Base-by-base conservation (phyloP, 2,113 vertebrate genomes). In the Pterocles gutturalis region DNA sequence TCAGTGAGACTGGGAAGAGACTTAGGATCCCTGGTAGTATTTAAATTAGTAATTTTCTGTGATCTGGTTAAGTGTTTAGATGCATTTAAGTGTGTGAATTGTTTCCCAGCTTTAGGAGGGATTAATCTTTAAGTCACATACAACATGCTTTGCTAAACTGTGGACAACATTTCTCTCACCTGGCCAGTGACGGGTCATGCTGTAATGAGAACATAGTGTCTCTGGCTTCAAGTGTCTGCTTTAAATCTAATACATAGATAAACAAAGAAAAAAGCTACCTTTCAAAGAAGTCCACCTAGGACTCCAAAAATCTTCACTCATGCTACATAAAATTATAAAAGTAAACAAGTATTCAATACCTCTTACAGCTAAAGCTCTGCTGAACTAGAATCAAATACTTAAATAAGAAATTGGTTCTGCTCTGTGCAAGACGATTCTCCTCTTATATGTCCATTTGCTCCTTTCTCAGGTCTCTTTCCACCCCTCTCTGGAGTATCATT, bases 31-130 rank as follows among this genome's bases (percentile, higher is more conserved):
- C 43, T 67, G 12, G 22, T n/a, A 71, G n/a, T 78, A 81, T 49
- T 87, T 92, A 76, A 95, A 38, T 46, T 29, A 71, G 20, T 38
- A 41, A 49, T 78, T 84, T 91, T 75, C 46, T 65, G 25, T 64
- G 51, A 77, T 89, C 57, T 82, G 43, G 54, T 75, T 83, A 70
- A 77, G 38, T 28, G 18, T 72, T 83, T 26, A 70, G 58, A 46
- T 60, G 38, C 18, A 58, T 91, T 83, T 45, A 72, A 77, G 82
- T 45, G 22, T 43, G 12, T 55, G 80, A 89, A 66, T 54, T 83
- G 15, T 81, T 58, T 90, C n/a, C 24, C 4, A 2, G 8, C n/a
- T 86, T 78, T 65, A 57, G 48, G 60, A 54, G 9, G 31, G n/a
- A 26, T 8, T 45, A 54, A 53, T 43, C 17, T 80, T 61, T 28